These are phyloP conservation scores for Eupithecia centaureata DNA, from an alignment of 2,888 invertebrate genomes.

Conservation along the genomic window DNA sequence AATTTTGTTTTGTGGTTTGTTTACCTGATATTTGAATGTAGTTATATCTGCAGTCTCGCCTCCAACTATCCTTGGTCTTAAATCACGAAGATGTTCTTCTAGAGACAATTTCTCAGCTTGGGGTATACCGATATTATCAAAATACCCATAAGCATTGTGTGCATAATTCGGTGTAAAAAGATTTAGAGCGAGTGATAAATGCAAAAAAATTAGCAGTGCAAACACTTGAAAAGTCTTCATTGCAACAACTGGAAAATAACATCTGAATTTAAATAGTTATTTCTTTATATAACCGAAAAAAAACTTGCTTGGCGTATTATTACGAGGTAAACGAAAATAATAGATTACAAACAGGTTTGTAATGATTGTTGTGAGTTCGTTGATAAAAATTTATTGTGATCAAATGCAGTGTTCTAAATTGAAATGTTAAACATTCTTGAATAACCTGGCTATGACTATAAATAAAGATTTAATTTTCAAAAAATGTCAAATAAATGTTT, in stretches of 20 bases:
- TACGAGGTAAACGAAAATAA: background rate
- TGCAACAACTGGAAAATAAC: background rate
- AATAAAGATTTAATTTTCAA: background rate
- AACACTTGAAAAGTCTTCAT: background rate
- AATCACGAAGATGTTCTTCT: slow-evolving; percentile 19
- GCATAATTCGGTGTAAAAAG: background rate
- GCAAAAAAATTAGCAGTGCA: background rate
- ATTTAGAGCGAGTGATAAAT: background rate
- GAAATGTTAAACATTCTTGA: background rate
- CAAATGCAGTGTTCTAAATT: background rate
- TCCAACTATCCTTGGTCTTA: slow-evolving; percentile 46
- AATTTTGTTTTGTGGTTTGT: background rate
- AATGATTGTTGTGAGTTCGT: background rate
- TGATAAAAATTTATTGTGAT: background rate
- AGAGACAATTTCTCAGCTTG: slow-evolving; percentile 18
- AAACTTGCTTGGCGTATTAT: background rate
- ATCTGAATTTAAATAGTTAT: background rate
- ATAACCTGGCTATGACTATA: background rate
- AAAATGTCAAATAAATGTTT: background rate
- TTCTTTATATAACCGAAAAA: background rate
- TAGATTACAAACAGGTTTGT: slow-evolving; percentile 1
- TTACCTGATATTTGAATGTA: slow-evolving; percentile 48
- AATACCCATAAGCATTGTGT: slow-evolving; percentile 29
- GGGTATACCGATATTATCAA: slow-evolving; percentile 27
- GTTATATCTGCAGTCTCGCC: slow-evolving; percentile 41